Conservation (phyloP, 2,888 invertebrate genomes). For the Tinea trinotella region DNA sequence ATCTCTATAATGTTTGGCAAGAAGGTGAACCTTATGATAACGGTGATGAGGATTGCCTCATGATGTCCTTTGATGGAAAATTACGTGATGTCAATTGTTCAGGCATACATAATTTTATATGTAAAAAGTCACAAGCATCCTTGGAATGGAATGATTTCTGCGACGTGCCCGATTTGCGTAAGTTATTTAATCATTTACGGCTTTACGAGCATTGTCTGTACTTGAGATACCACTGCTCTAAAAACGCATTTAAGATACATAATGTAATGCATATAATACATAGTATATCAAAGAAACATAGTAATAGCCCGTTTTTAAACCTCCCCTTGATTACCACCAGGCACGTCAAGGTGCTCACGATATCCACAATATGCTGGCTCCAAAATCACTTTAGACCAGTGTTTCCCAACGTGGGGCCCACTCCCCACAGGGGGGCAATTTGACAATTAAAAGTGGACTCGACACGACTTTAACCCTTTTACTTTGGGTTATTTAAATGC, state of each 20-base stretch:
- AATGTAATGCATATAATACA: background rate
- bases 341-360: no score
- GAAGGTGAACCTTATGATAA: conserved; percentile 48
- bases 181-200: no score
- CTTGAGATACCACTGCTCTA: background rate
- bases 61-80: conserved; percentile 28
- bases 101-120: conserved; percentile 40
- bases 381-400: no score
- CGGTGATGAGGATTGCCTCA: conserved; percentile 35
- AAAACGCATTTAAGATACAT: background rate
- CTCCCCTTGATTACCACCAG: no score
- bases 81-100: conserved; percentile 40
- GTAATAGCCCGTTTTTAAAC: no score
- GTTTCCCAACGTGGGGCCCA: no score
- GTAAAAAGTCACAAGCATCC: conserved; percentile 40
- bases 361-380: no score
- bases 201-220: no score
- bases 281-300: background rate
- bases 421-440: no score
- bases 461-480: no score
- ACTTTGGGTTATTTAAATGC: no score
- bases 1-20: conserved; percentile 43
- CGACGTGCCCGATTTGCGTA: conserved; percentile 41
- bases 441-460: no score
- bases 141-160: conserved; percentile 46